phyloP scores from a whole-genome alignment of 2,113 vertebrate species.

The Plecturocebus donacophilus region DNA sequence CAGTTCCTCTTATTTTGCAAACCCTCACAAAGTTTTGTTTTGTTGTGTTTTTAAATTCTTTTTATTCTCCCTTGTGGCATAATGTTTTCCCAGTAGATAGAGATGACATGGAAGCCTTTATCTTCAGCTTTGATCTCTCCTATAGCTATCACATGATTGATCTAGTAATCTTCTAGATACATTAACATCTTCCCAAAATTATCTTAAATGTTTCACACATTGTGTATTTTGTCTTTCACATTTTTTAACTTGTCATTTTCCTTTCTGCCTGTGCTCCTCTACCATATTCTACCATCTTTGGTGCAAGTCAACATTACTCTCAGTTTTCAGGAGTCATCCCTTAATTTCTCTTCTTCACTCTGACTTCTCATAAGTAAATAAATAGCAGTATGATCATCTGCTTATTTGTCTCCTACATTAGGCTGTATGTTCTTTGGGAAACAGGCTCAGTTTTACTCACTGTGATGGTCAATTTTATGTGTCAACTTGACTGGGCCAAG shows the following conservation, averaged over 20 bases:
- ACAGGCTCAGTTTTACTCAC: background rate
- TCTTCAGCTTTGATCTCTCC: background rate
- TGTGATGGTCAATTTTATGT: background rate
- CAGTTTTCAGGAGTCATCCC: background rate
- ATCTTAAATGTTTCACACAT: background rate
- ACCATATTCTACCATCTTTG: background rate
- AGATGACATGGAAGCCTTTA: background rate
- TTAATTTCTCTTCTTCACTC: background rate
- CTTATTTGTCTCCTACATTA: background rate
- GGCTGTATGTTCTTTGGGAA: background rate
- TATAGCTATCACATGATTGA: background rate
- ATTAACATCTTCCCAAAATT: background rate
- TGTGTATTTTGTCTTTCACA: background rate
- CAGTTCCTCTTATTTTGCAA: background rate
- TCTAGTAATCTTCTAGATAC: background rate
- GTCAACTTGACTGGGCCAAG: background rate
- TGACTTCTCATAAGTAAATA: background rate
- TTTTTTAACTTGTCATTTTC: background rate
- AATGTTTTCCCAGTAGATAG: background rate
- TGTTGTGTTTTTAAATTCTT: background rate
- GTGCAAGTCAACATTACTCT: background rate
- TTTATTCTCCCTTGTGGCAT: background rate
- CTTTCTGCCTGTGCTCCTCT: background rate
- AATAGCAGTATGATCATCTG: background rate
- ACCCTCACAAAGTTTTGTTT: background rate